Base-by-base conservation (phyloP, 2,888 invertebrate genomes). In the Sepiola atlantica region DNA sequence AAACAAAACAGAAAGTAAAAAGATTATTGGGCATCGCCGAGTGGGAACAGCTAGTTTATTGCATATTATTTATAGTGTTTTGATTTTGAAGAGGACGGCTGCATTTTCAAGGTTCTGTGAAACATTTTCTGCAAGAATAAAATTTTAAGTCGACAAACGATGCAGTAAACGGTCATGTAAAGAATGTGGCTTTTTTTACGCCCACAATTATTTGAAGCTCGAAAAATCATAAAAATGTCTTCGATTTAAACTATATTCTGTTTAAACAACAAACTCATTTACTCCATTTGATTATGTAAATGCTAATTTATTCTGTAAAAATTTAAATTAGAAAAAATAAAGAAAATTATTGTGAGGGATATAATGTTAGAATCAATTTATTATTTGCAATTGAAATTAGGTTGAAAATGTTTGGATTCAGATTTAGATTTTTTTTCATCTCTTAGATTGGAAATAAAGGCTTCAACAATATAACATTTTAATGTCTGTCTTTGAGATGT, bases 181-280 rank as follows among this genome's bases (percentile, higher is more conserved):
- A 77, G n/a, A n/a, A 14, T n/a, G n/a, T 77, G 77, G n/a, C 77
- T 77, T 77, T 77, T 14, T 32, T 77, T 18, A 77, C n/a, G n/a
- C n/a, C n/a, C 77, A 77, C n/a, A 77, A 77, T 77, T 77, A 77
- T 77, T n/a, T n/a, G 77, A n/a, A n/a, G n/a, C 77, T 77, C n/a
- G n/a, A n/a, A 77, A 77, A 77, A 77, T 77, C n/a, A 14, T n/a
- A 18, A 77, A 77, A 77, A 77, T n/a, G 16, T 77, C n/a, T 14
- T 77, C 77, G n/a, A n/a, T 77, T 45, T 45, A 4, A 45, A 77
- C n/a, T 1, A n/a, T n/a, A 32, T n/a, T 77, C n/a, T 8, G 8
- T 45, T 45, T 21, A 61, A 77, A 77, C 28, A 77, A n/a, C 2
- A 28, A n/a, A 28, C n/a, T 10, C 10, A n/a, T n/a, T n/a, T n/a